A percentile compares a stretch with the other conserved stretches of the same genome.
These are phyloP conservation scores for Marasmarcha lunaedactyla DNA, from an alignment of 2,888 invertebrate species.

Conservation along the genomic window DNA sequence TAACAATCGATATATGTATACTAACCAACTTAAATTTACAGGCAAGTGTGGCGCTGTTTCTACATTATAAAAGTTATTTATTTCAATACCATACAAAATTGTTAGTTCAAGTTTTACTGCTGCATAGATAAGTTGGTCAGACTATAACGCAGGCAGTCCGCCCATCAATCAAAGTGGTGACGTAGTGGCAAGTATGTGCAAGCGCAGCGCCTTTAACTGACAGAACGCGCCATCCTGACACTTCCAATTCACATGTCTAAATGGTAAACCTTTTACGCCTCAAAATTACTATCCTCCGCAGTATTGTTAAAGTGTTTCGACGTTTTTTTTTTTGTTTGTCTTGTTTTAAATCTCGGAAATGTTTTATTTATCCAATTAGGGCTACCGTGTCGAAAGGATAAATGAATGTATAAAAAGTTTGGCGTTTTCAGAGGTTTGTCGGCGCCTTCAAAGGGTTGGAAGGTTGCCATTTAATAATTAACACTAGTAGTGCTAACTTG, in stretches of 20 bases:
- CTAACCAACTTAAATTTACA: no score
- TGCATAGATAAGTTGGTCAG: no score
- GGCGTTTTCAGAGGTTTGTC: conserved; percentile 35
- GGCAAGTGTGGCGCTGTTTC: no score
- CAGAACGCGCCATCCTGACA: conserved; percentile 49
- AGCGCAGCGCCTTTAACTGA: conserved; percentile 42
- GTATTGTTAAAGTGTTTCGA: conserved; percentile 62
- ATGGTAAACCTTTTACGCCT: conserved; percentile 61
- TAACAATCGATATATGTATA: conserved; percentile 54
- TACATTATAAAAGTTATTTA: no score
- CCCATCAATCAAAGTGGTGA: conserved; percentile 57
- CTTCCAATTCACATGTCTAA: conserved; percentile 69
- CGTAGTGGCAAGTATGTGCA: conserved; percentile 23
- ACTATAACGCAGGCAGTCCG: conserved; percentile 18
- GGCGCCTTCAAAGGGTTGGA: conserved; percentile 16
- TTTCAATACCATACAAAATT: no score
- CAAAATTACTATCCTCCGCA: conserved; percentile 46
- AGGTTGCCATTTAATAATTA: no score
- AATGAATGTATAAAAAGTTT: conserved; percentile 50
- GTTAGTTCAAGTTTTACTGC: no score
- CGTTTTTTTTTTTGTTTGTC: no score
- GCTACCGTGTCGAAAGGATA: conserved; percentile 71
- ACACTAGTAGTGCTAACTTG: no score
- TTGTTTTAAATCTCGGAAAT: conserved; percentile 37
- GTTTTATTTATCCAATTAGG: conserved; percentile 60